phyloP scores from a whole-genome alignment of 2,113 vertebrate species.

The Ondatra zibethicus region DNA sequence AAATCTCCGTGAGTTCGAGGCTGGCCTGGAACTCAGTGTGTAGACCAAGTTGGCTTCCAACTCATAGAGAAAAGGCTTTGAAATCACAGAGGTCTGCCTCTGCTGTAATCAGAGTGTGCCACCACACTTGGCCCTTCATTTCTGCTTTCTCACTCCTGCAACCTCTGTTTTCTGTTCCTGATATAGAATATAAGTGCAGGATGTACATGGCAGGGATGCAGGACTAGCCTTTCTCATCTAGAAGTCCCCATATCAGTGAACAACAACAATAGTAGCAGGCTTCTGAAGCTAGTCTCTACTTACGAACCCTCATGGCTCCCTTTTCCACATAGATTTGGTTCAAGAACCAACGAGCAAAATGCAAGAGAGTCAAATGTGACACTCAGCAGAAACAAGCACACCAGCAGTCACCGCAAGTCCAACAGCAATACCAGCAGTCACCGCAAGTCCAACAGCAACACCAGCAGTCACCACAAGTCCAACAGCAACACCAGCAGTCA shows the following conservation, averaged over 20 bases:
- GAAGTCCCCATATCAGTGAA: fast-evolving
- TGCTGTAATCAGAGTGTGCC: neutral
- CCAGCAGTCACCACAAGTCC: neutral
- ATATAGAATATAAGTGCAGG: too few species aligned
- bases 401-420: fast-evolving
- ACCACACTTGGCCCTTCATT: neutral
- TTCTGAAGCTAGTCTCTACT: neutral
- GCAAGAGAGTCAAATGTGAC: neutral
- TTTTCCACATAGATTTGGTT: slow-evolving; percentile 23
- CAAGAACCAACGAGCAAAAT: slow-evolving; percentile 53
- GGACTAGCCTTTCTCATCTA: neutral
- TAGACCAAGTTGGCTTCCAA: neutral
- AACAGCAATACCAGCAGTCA: fast-evolving
- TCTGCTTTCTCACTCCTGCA: neutral
- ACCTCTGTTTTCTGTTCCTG: neutral
- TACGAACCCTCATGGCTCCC: too few species aligned
- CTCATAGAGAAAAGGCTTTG: neutral
- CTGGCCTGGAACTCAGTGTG: neutral
- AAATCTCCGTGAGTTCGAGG: too few species aligned
- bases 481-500: fast-evolving
- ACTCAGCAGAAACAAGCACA: neutral
- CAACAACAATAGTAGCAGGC: neutral
- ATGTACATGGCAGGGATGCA: too few species aligned
- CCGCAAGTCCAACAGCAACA: neutral
- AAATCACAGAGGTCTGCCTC: neutral